Evolutionary conservation across 2,113 vertebrate species (phyloP), one percentile per base, ranked within the genome.

Genomic region (Octodon degus): DNA sequence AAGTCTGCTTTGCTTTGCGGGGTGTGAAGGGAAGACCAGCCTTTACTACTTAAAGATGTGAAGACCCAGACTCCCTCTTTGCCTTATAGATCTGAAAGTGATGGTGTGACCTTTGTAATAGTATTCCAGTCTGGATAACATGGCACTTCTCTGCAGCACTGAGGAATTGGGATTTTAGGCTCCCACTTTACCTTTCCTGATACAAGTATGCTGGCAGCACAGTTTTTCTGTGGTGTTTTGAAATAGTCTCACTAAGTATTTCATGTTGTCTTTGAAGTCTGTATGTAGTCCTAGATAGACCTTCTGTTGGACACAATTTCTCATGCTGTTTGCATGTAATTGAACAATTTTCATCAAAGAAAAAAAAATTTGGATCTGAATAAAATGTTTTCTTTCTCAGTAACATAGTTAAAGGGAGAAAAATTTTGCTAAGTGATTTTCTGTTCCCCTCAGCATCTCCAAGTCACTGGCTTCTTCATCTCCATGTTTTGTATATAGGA

Each of bases 81-180:
- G 0, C 10, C 5, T 1, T 62, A n/a, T 58, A 34, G 24, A 17
- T 67, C 9, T 76, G 55, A 40, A 70, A n/a, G 34, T 70, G 16
- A n/a, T n/a, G 34, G 19, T 70, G 34, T 74, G 85, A 5, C 6
- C 53, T 70, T 85, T 72, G 5, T 74, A 7, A n/a, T 7, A 60
- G 6, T 3, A 0, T 37, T 0, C 25, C 40, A 27, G 55, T 47
- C 9, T 14, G 30, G 6, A 16, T n/a, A 24, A 27, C 50, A 3
- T 7, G 5, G 17, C 63, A 2, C 74, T 76, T 94, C 55, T 79
- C 55, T 20, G 25, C 20, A 77, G 25, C 55, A 13, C 55, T 53
- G 43, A 25, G 8, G 8, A 72, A 20, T 4, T 47, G 24, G 24
- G 55, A 53, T 25, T 55, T 4, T 43, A 50, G 50, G 47, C 17